These are phyloP conservation scores for Calameuta pallipes DNA, from an alignment of 2,888 invertebrate species.

Conservation along the genomic window DNA sequence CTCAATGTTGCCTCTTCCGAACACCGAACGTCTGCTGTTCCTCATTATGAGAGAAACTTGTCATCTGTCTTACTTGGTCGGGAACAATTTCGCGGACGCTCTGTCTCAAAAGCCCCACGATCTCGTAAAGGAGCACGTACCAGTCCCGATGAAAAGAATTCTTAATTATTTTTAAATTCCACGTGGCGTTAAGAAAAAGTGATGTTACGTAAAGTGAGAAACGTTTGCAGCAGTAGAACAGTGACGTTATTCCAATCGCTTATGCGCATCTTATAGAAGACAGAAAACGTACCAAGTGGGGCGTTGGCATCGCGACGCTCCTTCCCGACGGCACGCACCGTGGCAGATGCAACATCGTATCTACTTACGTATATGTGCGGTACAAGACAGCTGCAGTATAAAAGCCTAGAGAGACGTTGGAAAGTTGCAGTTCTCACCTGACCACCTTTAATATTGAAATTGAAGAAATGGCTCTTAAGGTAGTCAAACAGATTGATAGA, in stretches of 20 bases:
- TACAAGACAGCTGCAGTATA: slow-evolving; percentile 41
- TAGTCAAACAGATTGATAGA: slow-evolving; percentile 29
- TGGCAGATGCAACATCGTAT: background rate
- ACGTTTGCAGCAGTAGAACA: background rate
- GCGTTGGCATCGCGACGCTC: background rate
- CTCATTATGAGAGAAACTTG: background rate
- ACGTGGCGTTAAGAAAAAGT: background rate
- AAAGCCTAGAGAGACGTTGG: slow-evolving; percentile 54
- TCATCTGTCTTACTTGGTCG: background rate
- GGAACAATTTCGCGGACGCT: background rate
- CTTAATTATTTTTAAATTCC: background rate
- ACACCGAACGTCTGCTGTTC: background rate
- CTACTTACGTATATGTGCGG: background rate
- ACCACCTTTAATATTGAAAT: slow-evolving; percentile 50
- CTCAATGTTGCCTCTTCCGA: too few relatives aligned
- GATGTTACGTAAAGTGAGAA: background rate
- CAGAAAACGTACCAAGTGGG: background rate
- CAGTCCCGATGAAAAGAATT: background rate
- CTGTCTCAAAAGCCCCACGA: background rate
- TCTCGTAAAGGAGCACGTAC: background rate
- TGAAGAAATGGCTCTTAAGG: slow-evolving; percentile 57
- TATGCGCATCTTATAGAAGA: background rate
- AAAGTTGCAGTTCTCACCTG: slow-evolving; percentile 61
- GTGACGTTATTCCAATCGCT: background rate
- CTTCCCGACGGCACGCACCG: background rate